A percentile compares a stretch with the other conserved stretches of the same genome.
These are phyloP conservation scores for Eupithecia subumbrata DNA, from an alignment of 2,888 invertebrate species.

Conservation along the genomic window DNA sequence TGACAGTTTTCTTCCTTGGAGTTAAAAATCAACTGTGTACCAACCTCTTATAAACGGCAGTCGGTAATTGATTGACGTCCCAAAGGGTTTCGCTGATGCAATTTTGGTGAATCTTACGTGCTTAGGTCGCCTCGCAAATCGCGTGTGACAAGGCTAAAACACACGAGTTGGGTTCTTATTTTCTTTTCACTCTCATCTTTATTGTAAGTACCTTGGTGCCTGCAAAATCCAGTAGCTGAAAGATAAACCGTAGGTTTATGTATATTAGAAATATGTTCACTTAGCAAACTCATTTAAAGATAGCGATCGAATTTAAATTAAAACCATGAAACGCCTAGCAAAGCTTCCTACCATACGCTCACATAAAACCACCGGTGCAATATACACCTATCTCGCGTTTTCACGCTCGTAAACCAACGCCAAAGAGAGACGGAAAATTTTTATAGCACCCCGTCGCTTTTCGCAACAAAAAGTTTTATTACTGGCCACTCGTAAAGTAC, in stretches of 20 bases:
- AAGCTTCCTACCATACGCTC: constrained; percentile 49
- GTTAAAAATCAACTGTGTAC: not conserved
- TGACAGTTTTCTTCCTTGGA: not conserved
- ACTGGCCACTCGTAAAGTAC: constrained; percentile 79
- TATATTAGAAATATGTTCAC: not conserved
- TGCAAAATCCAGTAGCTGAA: not conserved
- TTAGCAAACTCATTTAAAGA: constrained; percentile 27
- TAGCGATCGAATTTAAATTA: constrained; percentile 39
- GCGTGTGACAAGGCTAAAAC: not conserved
- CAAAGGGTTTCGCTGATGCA: not conserved
- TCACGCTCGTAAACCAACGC: constrained; percentile 71
- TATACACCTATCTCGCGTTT: constrained; percentile 76
- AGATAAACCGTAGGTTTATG: not conserved
- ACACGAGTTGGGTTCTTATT: not conserved
- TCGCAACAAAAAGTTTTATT: constrained; percentile 81
- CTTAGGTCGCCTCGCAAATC: not conserved
- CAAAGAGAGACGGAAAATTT: constrained; percentile 69
- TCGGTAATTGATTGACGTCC: not conserved
- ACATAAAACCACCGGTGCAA: constrained; percentile 74
- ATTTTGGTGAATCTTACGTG: not conserved
- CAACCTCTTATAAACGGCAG: not conserved
- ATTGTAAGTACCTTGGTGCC: not conserved
- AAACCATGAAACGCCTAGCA: constrained; percentile 44
- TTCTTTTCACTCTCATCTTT: not conserved
- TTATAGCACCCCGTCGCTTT: constrained; percentile 73